phyloP scores from a whole-genome alignment of 2,797 vertebrate species.

The Oryzias dopingdopingensis region DNA sequence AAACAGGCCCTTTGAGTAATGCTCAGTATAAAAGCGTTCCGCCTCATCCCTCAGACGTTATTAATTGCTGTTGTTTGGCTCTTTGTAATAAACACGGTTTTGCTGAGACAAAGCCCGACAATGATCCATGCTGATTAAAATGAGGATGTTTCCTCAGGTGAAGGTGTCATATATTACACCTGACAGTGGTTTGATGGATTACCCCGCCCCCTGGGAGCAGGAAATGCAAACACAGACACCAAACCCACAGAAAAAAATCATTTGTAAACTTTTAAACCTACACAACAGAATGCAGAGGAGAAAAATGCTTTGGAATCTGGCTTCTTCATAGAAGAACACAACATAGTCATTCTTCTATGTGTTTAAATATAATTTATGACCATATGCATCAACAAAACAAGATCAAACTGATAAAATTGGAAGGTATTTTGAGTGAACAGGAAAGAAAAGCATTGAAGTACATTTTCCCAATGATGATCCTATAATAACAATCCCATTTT shows the following conservation, averaged over 20 bases:
- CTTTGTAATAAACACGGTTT: constrained; percentile 14
- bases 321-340: neutral
- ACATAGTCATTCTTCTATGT: too few species aligned
- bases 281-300: neutral
- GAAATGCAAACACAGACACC: constrained; percentile 5
- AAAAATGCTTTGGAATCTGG: neutral
- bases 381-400: too few species aligned
- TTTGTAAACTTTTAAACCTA: neutral
- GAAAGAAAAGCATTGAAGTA: too few species aligned
- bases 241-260: constrained; percentile 15
- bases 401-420: too few species aligned
- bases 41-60: constrained; percentile 15
- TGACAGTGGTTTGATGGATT: constrained; percentile 54
- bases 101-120: constrained; percentile 15
- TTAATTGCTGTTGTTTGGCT: constrained; percentile 35
- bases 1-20: neutral
- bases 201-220: constrained; percentile 17
- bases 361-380: too few species aligned
- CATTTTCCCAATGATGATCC: too few species aligned
- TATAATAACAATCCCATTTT: too few species aligned
- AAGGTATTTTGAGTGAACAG: too few species aligned
- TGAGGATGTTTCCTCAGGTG: constrained; percentile 52
- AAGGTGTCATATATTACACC: constrained; percentile 43
- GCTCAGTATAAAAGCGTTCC: neutral
- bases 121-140: constrained; percentile 41